Percentiles rank a stretch among this genome's conserved stretches.
Conservation (phyloP, 2,113 vertebrate genomes). For the Crocuta crocuta region DNA sequence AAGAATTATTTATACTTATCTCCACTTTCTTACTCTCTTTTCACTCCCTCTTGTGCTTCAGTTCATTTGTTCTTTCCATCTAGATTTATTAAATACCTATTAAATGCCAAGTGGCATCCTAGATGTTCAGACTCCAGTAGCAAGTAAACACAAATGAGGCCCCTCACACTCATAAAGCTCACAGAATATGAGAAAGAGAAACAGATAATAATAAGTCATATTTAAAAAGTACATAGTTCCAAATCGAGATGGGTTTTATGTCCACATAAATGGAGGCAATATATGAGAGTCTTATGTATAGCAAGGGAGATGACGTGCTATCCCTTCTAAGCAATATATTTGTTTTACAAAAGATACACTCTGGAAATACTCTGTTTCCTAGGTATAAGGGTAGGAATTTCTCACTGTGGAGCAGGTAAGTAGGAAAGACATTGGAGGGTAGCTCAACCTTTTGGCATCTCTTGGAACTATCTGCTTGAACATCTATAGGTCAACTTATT, state of each 20-base stretch:
- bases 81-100: not conserved
- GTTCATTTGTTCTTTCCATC: not conserved
- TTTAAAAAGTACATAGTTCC: not conserved
- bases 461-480: not conserved
- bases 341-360: not conserved
- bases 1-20: not conserved
- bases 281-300: not conserved
- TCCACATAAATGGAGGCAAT: not conserved
- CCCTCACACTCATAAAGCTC: not conserved
- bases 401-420: not conserved
- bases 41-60: not conserved
- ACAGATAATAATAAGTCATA: not conserved
- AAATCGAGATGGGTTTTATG: slow-evolving; percentile 7
- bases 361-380: not conserved
- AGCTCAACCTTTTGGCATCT: not conserved
- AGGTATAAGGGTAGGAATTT: not conserved
- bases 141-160: not conserved
- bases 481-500: not conserved
- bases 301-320: not conserved
- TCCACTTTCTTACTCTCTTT: not conserved
- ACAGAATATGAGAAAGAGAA: not conserved
- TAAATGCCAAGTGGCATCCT: not conserved
- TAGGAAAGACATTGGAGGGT: not conserved
- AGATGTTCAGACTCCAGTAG: not conserved
- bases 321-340: not conserved